Percentiles rank a stretch among this genome's conserved stretches.
Conservation (phyloP, 2,888 invertebrate species). For the Drosophila quasianomalipes region DNA sequence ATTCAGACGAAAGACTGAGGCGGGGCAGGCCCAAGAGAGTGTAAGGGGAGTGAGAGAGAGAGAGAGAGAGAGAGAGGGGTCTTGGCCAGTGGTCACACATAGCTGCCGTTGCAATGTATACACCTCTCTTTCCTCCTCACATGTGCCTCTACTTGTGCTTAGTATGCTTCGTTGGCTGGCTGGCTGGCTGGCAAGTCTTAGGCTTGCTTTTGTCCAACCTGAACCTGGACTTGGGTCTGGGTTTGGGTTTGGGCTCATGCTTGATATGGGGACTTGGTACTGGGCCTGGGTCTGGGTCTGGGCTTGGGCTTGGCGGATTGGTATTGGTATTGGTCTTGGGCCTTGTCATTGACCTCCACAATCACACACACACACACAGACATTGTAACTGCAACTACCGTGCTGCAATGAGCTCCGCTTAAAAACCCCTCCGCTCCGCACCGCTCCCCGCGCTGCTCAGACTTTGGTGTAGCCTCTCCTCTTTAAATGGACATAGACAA, state of each 20-base stretch:
- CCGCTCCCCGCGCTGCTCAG: neutral
- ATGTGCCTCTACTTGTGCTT: slow-evolving; percentile 41
- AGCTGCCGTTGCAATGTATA: slow-evolving; percentile 37
- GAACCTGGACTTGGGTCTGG: slow-evolving; percentile 24
- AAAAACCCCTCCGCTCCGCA: neutral
- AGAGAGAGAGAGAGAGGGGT: slow-evolving; percentile 2
- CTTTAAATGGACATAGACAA: slow-evolving; percentile 60
- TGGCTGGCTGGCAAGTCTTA: slow-evolving; percentile 40
- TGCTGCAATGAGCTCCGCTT: slow-evolving; percentile 16
- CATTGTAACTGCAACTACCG: slow-evolving; percentile 74
- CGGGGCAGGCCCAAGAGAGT: neutral
- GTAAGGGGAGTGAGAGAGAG: neutral
- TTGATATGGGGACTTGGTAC: slow-evolving; percentile 1
- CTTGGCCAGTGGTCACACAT: slow-evolving; percentile 66
- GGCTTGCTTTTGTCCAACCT: slow-evolving; percentile 36
- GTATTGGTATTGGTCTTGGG: slow-evolving; percentile 7
- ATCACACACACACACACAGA: slow-evolving; percentile 31
- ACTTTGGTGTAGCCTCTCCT: slow-evolving; percentile 5
- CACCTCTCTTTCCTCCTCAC: neutral
- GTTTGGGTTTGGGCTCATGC: slow-evolving; percentile 1
- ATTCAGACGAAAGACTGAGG: slow-evolving; percentile 27
- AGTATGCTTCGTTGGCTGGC: slow-evolving; percentile 72
- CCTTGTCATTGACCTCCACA: slow-evolving; percentile 74
- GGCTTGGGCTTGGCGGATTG: neutral
- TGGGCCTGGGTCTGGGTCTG: neutral